Evolutionary conservation across 2,797 vertebrate species (phyloP).

Genomic region (Myotis vivesi): DNA sequence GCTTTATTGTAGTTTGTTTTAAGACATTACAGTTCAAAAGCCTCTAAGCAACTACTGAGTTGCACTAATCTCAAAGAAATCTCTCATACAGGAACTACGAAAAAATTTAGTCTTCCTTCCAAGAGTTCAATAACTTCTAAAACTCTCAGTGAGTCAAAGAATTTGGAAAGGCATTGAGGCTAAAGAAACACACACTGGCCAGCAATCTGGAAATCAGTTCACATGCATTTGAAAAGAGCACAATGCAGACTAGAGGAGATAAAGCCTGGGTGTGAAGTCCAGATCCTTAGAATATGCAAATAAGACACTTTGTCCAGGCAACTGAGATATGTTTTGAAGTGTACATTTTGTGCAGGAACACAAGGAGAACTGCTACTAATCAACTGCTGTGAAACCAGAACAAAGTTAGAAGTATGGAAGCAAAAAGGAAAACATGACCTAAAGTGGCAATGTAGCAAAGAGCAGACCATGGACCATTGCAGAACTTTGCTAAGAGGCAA

Average conservation of each 20-base stretch:
- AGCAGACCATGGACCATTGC: slow-evolving; percentile 16
- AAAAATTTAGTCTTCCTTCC: slow-evolving; percentile 53
- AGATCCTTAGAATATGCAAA: not conserved
- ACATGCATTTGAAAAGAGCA: not conserved
- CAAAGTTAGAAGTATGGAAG: slow-evolving; percentile 38
- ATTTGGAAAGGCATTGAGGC: slow-evolving; percentile 36
- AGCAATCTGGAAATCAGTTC: slow-evolving; percentile 34
- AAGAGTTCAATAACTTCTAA: slow-evolving; percentile 54
- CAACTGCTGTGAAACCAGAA: slow-evolving; percentile 26
- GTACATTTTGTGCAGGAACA: slow-evolving; percentile 28
- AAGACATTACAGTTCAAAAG: slow-evolving; percentile 52
- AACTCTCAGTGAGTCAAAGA: slow-evolving; percentile 43
- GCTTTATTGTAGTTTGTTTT: slow-evolving; percentile 15
- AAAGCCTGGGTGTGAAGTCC: not conserved
- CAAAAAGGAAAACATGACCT: slow-evolving; percentile 53
- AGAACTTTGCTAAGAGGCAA: slow-evolving; percentile 62
- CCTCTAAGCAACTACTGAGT: slow-evolving; percentile 54
- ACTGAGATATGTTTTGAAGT: not conserved
- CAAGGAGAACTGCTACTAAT: not conserved
- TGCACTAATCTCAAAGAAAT: slow-evolving; percentile 61
- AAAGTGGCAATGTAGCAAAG: slow-evolving; percentile 48
- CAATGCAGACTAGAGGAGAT: not conserved
- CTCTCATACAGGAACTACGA: slow-evolving; percentile 50
- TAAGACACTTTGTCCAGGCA: not conserved
- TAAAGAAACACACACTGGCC: slow-evolving; percentile 23